Percentiles rank a stretch among this genome's conserved stretches.
Evolutionary conservation across 2,888 invertebrate species (phyloP).

Genomic region (Melanostoma mellinum): DNA sequence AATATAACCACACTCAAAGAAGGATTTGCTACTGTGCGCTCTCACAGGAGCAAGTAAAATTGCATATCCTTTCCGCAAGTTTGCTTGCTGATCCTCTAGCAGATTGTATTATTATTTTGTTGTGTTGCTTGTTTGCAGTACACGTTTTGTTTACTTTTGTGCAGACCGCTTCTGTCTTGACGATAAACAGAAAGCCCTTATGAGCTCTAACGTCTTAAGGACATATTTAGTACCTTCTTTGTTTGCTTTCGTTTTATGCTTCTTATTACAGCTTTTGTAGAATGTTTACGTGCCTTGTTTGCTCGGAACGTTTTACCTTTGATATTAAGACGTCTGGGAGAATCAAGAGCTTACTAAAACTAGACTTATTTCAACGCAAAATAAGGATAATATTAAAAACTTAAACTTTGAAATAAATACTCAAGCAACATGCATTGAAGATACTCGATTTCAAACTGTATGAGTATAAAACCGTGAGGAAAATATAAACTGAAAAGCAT

Average conservation of each 20-base stretch:
- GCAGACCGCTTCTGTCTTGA: slow-evolving; percentile 18
- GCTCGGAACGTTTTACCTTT: too few species aligned
- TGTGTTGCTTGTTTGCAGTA: slow-evolving; percentile 42
- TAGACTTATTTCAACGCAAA: too few species aligned
- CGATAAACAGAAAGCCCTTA: slow-evolving; percentile 40
- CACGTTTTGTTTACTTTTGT: background rate
- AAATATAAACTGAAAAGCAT: too few species aligned
- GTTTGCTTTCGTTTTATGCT: slow-evolving; percentile 36
- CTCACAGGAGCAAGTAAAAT: slow-evolving; percentile 23
- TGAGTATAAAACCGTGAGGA: too few species aligned
- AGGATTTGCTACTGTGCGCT: background rate
- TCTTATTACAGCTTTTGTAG: background rate
- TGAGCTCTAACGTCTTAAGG: slow-evolving; percentile 55
- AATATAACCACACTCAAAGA: slow-evolving; percentile 17
- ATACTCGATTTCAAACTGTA: too few species aligned
- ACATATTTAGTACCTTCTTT: slow-evolving; percentile 30
- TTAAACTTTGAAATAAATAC: too few species aligned
- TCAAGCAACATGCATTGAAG: too few species aligned
- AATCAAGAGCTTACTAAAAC: too few species aligned
- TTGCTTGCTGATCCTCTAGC: slow-evolving; percentile 44
- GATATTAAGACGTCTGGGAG: too few species aligned
- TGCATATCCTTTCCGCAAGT: slow-evolving; percentile 39
- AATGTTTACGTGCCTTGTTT: too few species aligned
- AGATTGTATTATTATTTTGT: slow-evolving; percentile 67
- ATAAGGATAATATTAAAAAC: too few species aligned